Base-by-base conservation (phyloP, 2,113 vertebrate genomes). In the Odobenus rosmarus region DNA sequence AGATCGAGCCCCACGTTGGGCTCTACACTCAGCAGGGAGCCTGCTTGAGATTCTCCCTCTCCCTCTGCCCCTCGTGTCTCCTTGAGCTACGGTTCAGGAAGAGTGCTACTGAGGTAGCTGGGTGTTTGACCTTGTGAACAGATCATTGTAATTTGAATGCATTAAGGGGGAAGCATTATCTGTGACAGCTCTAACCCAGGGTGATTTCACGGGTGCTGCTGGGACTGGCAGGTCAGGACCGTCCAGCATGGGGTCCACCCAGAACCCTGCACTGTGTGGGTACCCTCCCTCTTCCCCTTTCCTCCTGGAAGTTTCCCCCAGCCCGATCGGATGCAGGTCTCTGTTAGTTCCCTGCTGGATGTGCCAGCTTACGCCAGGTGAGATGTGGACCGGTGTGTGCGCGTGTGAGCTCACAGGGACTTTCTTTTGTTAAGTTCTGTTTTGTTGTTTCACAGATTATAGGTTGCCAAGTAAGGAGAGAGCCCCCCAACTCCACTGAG, bases 391-490 rank as follows among this genome's bases (percentile, higher is more conserved):
- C 16, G 39, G 61, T 0, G 7, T 33, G 28, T 3, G 3, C 21
- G 11, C 4, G 2, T 3, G 1, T 6, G 61, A 42, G 7, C 36
- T 36, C 10, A 5, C 1, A 3, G 39, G 1, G 53, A 16, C 23
- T 16, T 10, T 36, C 23, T 3, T 33, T 21, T 31, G 71, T 72
- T 36, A 39, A 55, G 49, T 10, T 4, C 24, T 92, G 31, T 69
- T 3, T 67, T 19, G 3, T 76, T 42, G 8, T n/a, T 67, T 87
- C 67, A 99, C 81, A 99, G 99, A 99, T 99, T 87, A 98, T 99
- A 94, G 99, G 99, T 57, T 99, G 99, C 97, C 99, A 98, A 91
- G 99, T 99, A 33, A 67, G 62, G 62, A 67, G 62, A 67, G 62
- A 67, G 62, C 62, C 62, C 62, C 62, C 98, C 4, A 98, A 98